These are phyloP conservation scores for Dolichomitus sp. DNA, from an alignment of 2,888 invertebrate genomes.

Conservation along the genomic window DNA sequence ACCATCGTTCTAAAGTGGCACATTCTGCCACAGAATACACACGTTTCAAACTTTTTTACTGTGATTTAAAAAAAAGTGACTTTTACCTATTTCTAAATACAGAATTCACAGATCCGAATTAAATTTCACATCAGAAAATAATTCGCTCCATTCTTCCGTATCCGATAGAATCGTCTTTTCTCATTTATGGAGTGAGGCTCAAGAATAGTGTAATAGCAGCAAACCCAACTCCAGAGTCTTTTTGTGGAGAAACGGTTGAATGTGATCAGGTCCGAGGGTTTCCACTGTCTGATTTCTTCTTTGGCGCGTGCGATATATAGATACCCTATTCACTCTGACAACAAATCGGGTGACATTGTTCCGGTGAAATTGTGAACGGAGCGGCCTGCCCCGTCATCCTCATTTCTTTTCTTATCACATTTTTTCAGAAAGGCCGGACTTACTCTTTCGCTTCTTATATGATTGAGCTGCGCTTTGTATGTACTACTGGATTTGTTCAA, in stretches of 20 bases:
- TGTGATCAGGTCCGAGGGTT: constrained; percentile 20
- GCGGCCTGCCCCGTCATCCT: constrained; percentile 14
- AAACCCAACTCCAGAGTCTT: constrained; percentile 25
- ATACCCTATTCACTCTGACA: constrained; percentile 29
- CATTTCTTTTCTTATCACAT: constrained; percentile 42
- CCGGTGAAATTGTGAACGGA: constrained; percentile 47
- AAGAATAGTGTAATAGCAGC: constrained; percentile 10
- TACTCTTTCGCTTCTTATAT: constrained; percentile 36
- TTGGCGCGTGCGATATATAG: constrained; percentile 21
- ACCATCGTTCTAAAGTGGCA: too few species aligned
- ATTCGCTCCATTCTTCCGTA: background rate
- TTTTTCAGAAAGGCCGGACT: constrained; percentile 43
- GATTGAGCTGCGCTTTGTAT: constrained; percentile 22
- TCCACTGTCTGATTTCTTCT: constrained; percentile 39
- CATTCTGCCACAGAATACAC: too few species aligned
- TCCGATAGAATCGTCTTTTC: constrained; percentile 1
- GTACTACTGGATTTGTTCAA: constrained; percentile 6
- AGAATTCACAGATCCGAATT: background rate
- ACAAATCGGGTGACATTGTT: constrained; percentile 47
- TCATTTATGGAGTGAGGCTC: constrained; percentile 14
- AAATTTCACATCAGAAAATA: background rate
- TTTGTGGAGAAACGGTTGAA: constrained; percentile 33
- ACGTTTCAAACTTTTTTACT: too few species aligned
- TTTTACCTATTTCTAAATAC: too few species aligned
- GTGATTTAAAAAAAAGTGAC: too few species aligned